Conservation (phyloP, 2,113 vertebrate species). For the Turnix velox region DNA sequence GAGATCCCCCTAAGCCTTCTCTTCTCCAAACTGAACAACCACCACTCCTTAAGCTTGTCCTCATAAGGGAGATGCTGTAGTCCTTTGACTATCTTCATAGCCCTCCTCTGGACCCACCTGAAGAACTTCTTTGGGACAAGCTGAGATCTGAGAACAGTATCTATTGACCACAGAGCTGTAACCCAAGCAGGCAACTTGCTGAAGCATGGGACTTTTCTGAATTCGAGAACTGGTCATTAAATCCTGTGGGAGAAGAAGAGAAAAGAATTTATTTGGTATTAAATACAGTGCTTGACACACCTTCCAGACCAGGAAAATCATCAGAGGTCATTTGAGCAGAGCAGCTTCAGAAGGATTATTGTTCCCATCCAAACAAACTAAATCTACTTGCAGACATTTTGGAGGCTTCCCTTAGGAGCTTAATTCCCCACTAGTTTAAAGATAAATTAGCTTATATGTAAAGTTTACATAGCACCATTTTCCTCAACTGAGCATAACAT, state of each 20-base stretch:
- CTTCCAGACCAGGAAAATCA: background rate
- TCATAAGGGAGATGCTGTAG: too few species aligned
- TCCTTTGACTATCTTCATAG: too few species aligned
- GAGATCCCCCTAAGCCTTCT: too few species aligned
- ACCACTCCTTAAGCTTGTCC: too few species aligned
- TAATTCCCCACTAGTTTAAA: background rate
- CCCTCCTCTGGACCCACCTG: too few species aligned
- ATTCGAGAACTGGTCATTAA: slow-evolving; percentile 72
- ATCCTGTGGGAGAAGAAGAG: slow-evolving; percentile 52
- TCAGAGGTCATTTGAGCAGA: background rate
- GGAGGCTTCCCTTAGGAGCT: background rate
- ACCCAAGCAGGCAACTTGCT: slow-evolving; percentile 70
- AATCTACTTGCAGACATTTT: background rate
- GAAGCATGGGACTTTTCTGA: slow-evolving; percentile 60
- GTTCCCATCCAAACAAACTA: background rate
- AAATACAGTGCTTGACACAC: background rate
- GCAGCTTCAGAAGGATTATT: background rate
- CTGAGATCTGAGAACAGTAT: slow-evolving; percentile 65
- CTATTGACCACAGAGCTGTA: slow-evolving; percentile 81
- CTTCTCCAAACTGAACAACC: too few species aligned
- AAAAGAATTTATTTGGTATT: background rate
- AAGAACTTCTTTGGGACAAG: slow-evolving; percentile 71
- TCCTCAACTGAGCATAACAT: background rate
- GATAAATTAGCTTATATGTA: background rate
- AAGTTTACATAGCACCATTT: background rate